Evolutionary conservation across 1,140 invertebrate genomes (phyloP), one percentile per base, ranked within the genome.

Genomic region (Linepithema humile): DNA sequence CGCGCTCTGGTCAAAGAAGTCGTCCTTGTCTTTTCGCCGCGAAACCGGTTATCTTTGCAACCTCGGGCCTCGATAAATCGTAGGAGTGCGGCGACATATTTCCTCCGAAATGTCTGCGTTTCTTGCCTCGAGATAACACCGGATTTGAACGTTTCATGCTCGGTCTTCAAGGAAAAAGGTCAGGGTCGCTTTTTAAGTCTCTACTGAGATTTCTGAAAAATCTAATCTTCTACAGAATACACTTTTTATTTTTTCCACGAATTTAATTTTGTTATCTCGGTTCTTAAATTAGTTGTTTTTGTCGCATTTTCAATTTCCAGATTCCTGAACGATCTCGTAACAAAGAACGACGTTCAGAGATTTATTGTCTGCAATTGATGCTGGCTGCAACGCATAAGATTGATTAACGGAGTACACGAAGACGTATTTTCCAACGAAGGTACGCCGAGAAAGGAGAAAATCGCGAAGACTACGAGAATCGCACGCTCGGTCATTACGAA

Each of bases 401-500:
- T 70, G 55, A 80, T 69, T 55, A 69, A 29, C 35, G 23, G 9
- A 53, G 50, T 43, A 43, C 26, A 26, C 17, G 48, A 40, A 50
- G 45, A 78, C n/a, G 60, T 77, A 50, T 77, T 77, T 77, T 50
- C 60, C 74, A 45, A 70, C 7, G n/a, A 40, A 70, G 64, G 48
- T 57, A 57, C 35, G 62, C 45, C 60, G 35, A 53, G 38, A 53
- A 69, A 69, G 50, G 40, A 70, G 75, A 55, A 80, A 80, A 69
- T 80, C 64, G 38, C 48, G 35, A 29, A 67, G 50, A 85, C 62
- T 32, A 45, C 64, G 23, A 72, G 84, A 86, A 72, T 85, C 59
- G 60, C 85, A 84, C 57, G 62, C 29, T 40, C 45, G 43, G 67
- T 64, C 73, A 62, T 86, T 86, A 85, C 57, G 84, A 86, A 86